Evolutionary conservation across 2,797 vertebrate genomes (phyloP).

Genomic region (Syngnathus acus): DNA sequence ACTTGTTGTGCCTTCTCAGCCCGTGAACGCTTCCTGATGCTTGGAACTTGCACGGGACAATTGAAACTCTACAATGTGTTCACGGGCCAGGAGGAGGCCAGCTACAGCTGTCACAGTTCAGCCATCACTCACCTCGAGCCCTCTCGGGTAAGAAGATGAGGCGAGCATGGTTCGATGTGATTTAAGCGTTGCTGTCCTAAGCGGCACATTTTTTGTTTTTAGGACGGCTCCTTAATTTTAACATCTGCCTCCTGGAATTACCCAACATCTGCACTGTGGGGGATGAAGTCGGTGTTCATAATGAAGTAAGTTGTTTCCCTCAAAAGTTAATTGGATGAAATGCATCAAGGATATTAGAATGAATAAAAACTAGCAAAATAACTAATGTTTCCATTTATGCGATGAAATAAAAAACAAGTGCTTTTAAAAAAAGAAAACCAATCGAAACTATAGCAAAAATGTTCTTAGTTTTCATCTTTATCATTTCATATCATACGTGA

Average conservation of each 20-base stretch:
- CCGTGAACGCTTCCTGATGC: constrained; percentile 94
- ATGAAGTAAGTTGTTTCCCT: constrained; percentile 83
- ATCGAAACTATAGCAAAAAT: too few species aligned
- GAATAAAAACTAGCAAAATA: too few species aligned
- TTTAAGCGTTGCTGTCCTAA: background rate
- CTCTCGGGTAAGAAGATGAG: constrained; percentile 77
- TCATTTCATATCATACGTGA: too few species aligned
- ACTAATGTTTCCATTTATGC: too few species aligned
- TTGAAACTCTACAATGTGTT: constrained; percentile 98
- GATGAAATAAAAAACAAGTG: too few species aligned
- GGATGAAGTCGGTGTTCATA: constrained; percentile 99
- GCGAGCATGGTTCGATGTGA: too few species aligned
- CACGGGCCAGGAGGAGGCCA: constrained; percentile 95
- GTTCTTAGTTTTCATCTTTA: too few species aligned
- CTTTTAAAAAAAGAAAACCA: too few species aligned
- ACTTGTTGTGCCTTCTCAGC: constrained; percentile 98
- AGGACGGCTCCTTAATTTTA: constrained; percentile 94
- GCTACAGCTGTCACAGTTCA: constrained; percentile 95
- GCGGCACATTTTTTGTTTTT: constrained; percentile 13
- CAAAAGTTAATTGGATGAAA: background rate
- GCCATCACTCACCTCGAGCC: constrained; percentile 97
- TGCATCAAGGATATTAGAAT: background rate
- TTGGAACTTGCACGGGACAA: constrained; percentile 94
- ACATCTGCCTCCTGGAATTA: constrained; percentile 97
- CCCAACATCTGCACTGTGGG: constrained; percentile 94